Evolutionary conservation across 2,888 invertebrate species (phyloP).

Genomic region (Mechanitis mazaeus): DNA sequence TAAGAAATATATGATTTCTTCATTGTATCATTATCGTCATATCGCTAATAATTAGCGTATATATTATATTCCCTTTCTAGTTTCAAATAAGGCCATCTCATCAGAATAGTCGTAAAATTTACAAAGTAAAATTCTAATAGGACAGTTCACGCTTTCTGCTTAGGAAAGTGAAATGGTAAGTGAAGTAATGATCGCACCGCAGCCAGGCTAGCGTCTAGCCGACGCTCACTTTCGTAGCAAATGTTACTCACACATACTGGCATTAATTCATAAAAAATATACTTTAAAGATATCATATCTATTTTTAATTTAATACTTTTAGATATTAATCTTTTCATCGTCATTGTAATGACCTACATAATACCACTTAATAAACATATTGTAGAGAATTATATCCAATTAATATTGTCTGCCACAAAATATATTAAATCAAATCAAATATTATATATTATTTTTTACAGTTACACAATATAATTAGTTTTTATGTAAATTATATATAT

Average conservation of each 20-base stretch:
- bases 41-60: neutral
- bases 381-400: too few species aligned
- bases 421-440: too few species aligned
- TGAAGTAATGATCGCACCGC: constrained; percentile 54
- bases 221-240: constrained; percentile 59
- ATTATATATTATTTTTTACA: too few species aligned
- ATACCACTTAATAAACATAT: too few species aligned
- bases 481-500: too few species aligned
- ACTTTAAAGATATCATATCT: neutral
- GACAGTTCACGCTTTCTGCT: constrained; percentile 54
- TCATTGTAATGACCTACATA: too few species aligned
- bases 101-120: constrained; percentile 5
- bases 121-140: constrained; percentile 16
- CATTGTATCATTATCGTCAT: neutral
- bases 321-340: too few species aligned
- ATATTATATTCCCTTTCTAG: neutral
- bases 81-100: neutral
- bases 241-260: neutral
- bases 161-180: constrained; percentile 65
- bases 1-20: too few species aligned
- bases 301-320: too few species aligned
- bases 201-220: constrained; percentile 50
- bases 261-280: neutral
- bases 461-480: too few species aligned
- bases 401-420: too few species aligned